Evolutionary conservation across 2,797 vertebrate genomes (phyloP).

Genomic region (Limosa lapponica): DNA sequence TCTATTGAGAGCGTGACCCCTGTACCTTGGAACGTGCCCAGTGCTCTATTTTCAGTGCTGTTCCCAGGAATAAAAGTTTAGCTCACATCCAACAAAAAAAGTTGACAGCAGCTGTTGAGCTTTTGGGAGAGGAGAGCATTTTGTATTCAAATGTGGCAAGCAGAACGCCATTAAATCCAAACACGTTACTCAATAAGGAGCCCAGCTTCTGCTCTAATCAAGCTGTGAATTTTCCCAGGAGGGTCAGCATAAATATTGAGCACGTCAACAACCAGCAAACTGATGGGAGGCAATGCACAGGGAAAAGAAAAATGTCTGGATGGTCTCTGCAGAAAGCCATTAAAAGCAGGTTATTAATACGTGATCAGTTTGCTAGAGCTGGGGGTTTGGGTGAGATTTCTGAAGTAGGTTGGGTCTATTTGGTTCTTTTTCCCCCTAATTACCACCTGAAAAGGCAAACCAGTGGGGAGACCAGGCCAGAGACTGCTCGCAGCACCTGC

Average conservation of each 20-base stretch:
- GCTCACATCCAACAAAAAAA: neutral
- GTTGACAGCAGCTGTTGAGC: neutral
- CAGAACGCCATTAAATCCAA: constrained; percentile 32
- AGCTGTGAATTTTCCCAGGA: constrained; percentile 56
- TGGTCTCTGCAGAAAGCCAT: constrained; percentile 29
- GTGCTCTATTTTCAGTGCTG: neutral
- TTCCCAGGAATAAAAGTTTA: neutral
- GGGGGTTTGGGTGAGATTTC: neutral
- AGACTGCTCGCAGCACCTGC: neutral
- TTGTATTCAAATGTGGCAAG: constrained; percentile 10
- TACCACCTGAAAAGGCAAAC: constrained; percentile 16
- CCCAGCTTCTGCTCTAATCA: constrained; percentile 50
- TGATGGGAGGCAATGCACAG: neutral
- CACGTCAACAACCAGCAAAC: constrained; percentile 26
- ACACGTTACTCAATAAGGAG: constrained; percentile 23
- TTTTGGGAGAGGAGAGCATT: neutral
- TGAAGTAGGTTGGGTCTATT: neutral
- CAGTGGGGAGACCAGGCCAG: neutral
- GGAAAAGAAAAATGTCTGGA: constrained; percentile 12
- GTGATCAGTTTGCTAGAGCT: constrained; percentile 1
- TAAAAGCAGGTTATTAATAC: constrained; percentile 31
- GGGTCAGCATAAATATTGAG: constrained; percentile 58
- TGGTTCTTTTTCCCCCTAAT: neutral
- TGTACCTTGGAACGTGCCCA: fast-evolving
- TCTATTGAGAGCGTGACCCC: neutral